Evolutionary conservation across 2,113 vertebrate species (phyloP).

Genomic region (Peromyscus maniculatus): DNA sequence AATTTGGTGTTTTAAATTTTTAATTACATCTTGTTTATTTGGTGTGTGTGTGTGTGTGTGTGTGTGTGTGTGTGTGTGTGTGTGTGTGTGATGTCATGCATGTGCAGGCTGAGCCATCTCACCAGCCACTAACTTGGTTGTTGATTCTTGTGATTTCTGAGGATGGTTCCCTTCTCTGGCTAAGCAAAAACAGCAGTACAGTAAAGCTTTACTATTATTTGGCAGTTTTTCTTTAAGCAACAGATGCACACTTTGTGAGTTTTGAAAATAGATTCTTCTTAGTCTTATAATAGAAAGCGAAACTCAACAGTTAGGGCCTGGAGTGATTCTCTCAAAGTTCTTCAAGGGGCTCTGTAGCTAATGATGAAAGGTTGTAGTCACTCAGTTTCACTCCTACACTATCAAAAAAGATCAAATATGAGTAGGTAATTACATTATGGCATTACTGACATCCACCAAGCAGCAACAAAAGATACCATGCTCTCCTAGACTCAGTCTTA

Average conservation of each 20-base stretch:
- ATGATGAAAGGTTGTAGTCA: neutral
- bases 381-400: neutral
- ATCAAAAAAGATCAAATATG: neutral
- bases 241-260: neutral
- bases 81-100: neutral
- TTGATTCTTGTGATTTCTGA: neutral
- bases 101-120: neutral
- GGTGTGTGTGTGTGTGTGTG: neutral
- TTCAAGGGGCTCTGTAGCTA: conserved; percentile 1
- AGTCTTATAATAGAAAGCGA: neutral
- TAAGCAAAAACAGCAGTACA: neutral
- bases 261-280: conserved; percentile 19
- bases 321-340: conserved; percentile 24
- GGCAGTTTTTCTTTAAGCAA: neutral
- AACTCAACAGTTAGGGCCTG: neutral
- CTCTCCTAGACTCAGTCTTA: neutral
- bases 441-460: neutral
- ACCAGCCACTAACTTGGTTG: neutral
- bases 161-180: neutral
- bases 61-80: neutral
- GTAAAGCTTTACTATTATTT: neutral
- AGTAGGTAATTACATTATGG: neutral
- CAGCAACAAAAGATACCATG: neutral
- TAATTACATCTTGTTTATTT: neutral
- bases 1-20: neutral